These are phyloP conservation scores for Archilochus colubris DNA, from an alignment of 2,113 vertebrate genomes.

Conservation along the genomic window DNA sequence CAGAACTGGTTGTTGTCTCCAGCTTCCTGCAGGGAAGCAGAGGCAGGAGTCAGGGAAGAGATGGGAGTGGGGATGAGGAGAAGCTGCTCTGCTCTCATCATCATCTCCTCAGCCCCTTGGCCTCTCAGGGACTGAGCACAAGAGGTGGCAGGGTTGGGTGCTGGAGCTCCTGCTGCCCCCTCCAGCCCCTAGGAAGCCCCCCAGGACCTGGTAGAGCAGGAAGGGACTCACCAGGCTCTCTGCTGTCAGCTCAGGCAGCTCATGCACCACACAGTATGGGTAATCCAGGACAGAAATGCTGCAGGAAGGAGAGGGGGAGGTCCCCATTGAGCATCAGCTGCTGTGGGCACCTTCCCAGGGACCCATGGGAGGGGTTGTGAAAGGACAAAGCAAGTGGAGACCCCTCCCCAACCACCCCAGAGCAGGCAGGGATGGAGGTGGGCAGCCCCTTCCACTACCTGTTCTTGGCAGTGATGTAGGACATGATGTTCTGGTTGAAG, in stretches of 20 bases:
- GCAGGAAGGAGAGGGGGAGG: background rate
- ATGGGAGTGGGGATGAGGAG: fast-evolving
- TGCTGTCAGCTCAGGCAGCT: constrained; percentile 94
- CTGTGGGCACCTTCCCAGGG: background rate
- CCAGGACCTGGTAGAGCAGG: background rate
- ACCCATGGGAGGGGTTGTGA: fast-evolving
- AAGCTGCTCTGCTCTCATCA: background rate
- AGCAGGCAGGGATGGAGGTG: fast-evolving
- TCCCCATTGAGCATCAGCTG: background rate
- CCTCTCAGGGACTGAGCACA: no score
- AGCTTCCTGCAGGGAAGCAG: constrained; percentile 83
- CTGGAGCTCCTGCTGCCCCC: background rate
- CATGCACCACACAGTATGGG: constrained; percentile 91
- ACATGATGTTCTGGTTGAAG: constrained; percentile 99
- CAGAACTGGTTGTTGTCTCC: constrained; percentile 99
- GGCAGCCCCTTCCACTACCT: constrained; percentile 75
- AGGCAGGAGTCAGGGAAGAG: background rate
- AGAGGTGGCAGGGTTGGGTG: background rate
- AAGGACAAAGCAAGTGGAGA: background rate
- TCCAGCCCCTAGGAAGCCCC: no score
- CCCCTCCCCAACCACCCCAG: background rate
- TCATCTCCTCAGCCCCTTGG: no score
- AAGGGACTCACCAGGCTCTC: constrained; percentile 89
- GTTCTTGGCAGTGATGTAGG: constrained; percentile 99
- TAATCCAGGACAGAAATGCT: constrained; percentile 98